A percentile compares a stretch with the other conserved stretches of the same genome.
These are phyloP conservation scores for Ganaspis brasiliensis DNA, from an alignment of 2,888 invertebrate species.

Conservation along the genomic window DNA sequence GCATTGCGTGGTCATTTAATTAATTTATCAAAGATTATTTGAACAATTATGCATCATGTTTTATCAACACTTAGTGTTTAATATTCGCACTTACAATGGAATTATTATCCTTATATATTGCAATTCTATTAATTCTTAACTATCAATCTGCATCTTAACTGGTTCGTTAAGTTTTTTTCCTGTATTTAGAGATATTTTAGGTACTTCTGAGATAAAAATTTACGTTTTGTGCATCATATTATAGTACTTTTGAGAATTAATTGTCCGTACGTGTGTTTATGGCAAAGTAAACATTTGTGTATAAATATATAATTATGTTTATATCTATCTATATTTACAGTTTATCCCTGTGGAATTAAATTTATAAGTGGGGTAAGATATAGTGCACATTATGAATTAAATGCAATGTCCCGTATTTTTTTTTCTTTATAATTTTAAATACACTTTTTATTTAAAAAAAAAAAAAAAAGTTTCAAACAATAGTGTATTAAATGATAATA, in stretches of 20 bases:
- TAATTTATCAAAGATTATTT: conserved; percentile 20
- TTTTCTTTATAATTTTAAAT: background rate
- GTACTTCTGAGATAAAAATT: conserved; percentile 18
- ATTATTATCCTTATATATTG: conserved; percentile 24
- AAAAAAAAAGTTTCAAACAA: background rate
- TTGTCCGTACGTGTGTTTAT: conserved; percentile 24
- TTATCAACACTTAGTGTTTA: conserved; percentile 21
- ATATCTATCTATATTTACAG: conserved; percentile 37
- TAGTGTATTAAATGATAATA: background rate
- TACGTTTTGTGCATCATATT: conserved; percentile 16
- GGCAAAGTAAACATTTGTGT: conserved; percentile 34
- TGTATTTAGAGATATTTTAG: conserved; percentile 19
- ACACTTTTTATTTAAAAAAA: background rate
- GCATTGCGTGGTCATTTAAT: conserved; percentile 18
- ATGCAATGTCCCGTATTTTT: background rate
- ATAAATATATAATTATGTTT: conserved; percentile 38
- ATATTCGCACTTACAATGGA: conserved; percentile 23
- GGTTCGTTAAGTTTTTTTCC: conserved; percentile 24
- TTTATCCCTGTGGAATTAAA: conserved; percentile 33
- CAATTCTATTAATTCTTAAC: conserved; percentile 28
- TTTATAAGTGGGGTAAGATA: conserved; percentile 15
- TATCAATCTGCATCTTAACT: conserved; percentile 30
- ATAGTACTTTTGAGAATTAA: conserved; percentile 21
- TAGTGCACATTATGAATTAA: background rate
- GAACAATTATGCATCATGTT: conserved; percentile 7